Conservation (phyloP, 2,113 vertebrate species). For the Bagarius yarrelli region DNA sequence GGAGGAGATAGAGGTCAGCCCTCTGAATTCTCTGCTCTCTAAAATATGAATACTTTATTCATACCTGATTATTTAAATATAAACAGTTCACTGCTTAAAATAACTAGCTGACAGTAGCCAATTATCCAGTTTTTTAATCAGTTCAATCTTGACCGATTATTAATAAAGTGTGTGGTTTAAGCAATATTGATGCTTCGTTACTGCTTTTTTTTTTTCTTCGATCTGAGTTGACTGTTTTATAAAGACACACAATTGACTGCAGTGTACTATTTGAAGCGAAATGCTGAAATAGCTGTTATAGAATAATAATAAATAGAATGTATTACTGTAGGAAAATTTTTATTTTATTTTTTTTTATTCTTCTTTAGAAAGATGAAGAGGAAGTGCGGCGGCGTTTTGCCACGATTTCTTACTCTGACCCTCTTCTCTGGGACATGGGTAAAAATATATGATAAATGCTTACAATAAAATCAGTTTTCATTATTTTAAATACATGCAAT, state of each 20-base stretch:
- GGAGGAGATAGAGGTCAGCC: constrained; percentile 93
- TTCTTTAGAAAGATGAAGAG: constrained; percentile 80
- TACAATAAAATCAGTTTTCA: background rate
- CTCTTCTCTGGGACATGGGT: constrained; percentile 73
- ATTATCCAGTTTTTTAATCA: background rate
- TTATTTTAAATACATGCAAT: background rate
- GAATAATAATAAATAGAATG: too few relatives aligned
- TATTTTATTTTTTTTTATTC: background rate
- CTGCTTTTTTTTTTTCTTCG: background rate
- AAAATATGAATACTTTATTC: background rate
- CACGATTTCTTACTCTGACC: constrained; percentile 79
- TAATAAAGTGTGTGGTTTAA: background rate
- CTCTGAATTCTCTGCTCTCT: background rate
- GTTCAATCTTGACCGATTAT: too few relatives aligned
- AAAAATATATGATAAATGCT: constrained; percentile 32
- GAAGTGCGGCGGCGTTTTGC: constrained; percentile 80
- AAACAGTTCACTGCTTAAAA: background rate
- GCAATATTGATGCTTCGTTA: background rate
- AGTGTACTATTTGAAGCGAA: background rate
- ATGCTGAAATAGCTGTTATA: background rate
- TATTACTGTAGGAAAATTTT: background rate
- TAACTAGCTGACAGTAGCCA: background rate
- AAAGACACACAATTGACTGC: background rate
- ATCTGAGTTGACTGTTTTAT: background rate
- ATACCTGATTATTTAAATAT: background rate